Base-by-base conservation (phyloP, 2,888 invertebrate genomes). In the Tiphia femorata region DNA sequence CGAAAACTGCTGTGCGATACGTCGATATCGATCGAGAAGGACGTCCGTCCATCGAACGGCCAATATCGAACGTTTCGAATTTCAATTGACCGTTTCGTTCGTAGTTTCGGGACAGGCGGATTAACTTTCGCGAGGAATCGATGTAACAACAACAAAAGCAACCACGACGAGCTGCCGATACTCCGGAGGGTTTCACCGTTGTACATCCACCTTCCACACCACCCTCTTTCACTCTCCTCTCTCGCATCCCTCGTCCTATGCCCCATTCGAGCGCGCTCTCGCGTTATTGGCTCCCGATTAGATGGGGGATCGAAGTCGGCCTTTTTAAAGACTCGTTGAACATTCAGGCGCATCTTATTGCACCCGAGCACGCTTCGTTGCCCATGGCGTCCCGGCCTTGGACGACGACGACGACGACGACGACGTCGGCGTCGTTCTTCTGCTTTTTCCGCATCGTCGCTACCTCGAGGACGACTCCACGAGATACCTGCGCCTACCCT, bases 121-220 rank as follows among this genome's bases (percentile, higher is more conserved):
- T 49, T 58, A 62, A 62, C 37, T n/a, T n/a, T 46, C 38, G 10
- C 35, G 16, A 30, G 25, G 19, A 47, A 58, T 61, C 53, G 40
- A 58, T 44, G 40, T 38, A 20, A 30, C 37, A 8, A 12, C 20
- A 42, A 50, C 41, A n/a, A n/a, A n/a, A n/a, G n/a, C n/a, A n/a
- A n/a, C n/a, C n/a, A n/a, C n/a, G n/a, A n/a, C n/a, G n/a, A n/a
- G n/a, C n/a, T n/a, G n/a, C n/a, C 25, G 29, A 21, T 10, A 21
- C 20, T 25, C 23, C 35, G n/a, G 23, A 3, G 21, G 16, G 17
- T 37, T 47, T 47, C 23, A 20, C 23, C 23, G 7, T 10, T 25
- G 21, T 35, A 33, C 16, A 4, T 33, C 21, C 25, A 16, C 16
- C 8, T 33, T 33, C 33, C 33, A 33, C 33, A 33, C 14, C 33